Conservation (phyloP, 2,113 vertebrate genomes). For the Cichladusa arquata region DNA sequence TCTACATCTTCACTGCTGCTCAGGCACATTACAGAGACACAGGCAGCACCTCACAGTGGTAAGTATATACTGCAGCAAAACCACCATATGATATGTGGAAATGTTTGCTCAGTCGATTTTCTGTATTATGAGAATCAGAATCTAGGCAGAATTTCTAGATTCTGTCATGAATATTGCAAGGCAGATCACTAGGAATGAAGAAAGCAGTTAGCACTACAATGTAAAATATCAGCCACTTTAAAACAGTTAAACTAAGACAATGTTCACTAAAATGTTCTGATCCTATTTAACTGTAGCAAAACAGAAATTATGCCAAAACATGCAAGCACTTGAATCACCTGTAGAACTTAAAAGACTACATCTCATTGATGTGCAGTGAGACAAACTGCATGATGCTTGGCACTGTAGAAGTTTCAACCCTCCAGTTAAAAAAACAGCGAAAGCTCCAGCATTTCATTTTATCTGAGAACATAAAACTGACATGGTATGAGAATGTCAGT, state of each 20-base stretch:
- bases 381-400: neutral
- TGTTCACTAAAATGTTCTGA: neutral
- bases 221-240: neutral
- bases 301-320: neutral
- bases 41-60: neutral
- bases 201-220: neutral
- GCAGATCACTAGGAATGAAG: neutral
- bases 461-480: neutral
- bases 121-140: neutral
- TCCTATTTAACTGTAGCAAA: neutral
- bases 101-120: neutral
- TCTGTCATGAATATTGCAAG: neutral
- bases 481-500: neutral
- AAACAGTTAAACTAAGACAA: neutral
- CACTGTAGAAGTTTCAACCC: neutral
- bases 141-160: neutral
- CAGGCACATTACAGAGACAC: neutral
- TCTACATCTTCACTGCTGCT: neutral
- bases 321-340: neutral
- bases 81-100: neutral
- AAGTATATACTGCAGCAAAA: neutral
- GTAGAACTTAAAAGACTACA: neutral
- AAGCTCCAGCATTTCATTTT: neutral
- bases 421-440: neutral
- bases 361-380: neutral